Percentiles rank a stretch among this genome's conserved stretches.
phyloP scores from a whole-genome alignment of 2,888 invertebrate genomes.

The Petrolisthes manimaculis region DNA sequence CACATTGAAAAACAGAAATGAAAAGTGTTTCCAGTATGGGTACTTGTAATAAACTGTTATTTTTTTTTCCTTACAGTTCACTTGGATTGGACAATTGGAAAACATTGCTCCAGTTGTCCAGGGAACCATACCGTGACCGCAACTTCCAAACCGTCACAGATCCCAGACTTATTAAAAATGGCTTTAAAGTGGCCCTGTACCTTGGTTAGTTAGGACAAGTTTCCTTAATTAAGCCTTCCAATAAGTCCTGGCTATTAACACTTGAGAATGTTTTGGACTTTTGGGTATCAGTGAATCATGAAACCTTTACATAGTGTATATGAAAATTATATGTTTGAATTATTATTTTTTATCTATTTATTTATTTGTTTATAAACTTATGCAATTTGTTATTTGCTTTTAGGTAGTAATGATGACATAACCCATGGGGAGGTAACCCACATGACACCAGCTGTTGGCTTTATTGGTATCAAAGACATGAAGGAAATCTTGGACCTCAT shows the following conservation, averaged over 20 bases:
- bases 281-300: too few relatives aligned
- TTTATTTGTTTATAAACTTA: neutral
- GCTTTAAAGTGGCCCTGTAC: conserved; percentile 47
- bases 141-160: conserved; percentile 40
- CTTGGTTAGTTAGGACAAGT: conserved; percentile 31
- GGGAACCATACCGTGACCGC: conserved; percentile 10
- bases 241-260: too few relatives aligned
- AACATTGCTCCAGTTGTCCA: conserved; percentile 24
- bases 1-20: neutral
- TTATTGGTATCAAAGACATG: conserved; percentile 53
- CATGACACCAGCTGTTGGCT: conserved; percentile 38
- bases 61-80: conserved; percentile 18
- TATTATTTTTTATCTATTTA: neutral
- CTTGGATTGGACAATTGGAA: conserved; percentile 47
- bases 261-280: too few relatives aligned
- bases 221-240: neutral
- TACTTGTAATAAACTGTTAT: neutral
- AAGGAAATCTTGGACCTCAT: conserved; percentile 47
- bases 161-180: conserved; percentile 42
- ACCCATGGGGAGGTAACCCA: conserved; percentile 56
- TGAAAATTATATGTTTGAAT: neutral
- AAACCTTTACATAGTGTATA: too few relatives aligned
- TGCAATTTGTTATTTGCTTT: neutral
- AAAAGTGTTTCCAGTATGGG: neutral
- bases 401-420: neutral